Evolutionary conservation across 64 coral and sea anemone genomes (phyloP), one percentile per base, ranked within the genome.

Genomic region (Cladopsammia gracilis): DNA sequence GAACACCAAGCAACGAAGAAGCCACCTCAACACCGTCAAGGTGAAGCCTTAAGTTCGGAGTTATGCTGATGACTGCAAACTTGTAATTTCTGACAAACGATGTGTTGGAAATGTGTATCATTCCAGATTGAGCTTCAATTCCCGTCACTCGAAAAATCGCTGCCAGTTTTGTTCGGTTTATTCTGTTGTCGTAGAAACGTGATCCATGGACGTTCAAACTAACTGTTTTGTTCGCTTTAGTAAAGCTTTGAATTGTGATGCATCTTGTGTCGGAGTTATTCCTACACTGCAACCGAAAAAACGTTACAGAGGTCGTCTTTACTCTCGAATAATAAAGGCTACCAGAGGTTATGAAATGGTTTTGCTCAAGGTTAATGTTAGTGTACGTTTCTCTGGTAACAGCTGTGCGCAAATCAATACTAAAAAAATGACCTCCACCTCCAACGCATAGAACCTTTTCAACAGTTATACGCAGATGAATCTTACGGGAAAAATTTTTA

Each of bases 261-360:
- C 75, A 57, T 19, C 8, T 57, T 25, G 56, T 7, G 10, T 10
- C 48, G 25, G 19, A 53, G 23, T 77, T 77, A 77, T 77, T 54
- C n/a, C 3, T 56, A 12, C 75, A 77, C 48, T 77, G 75, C 10
- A 77, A 77, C 19, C 75, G 7, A 23, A 22, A 5, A 54, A 77
- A 77, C 9, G n/a, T 13, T 9, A 77, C 48, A 6, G 19, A 4
- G n/a, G 75, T 20, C 50, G 13, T 77, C 75, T 25, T 11, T 2
- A 77, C 75, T 23, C 7, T 77, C 3, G 75, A 77, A 56, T 54
- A 77, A 22, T 77, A 77, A 77, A 77, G 48, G 6, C 75, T 57
- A 25, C 75, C 19, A 25, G 75, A 56, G 8, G n/a, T 56, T 23
- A 9, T 57, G 24, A 7, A 77, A 56, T 54, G 49, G 20, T 77